Evolutionary conservation across 1,140 invertebrate genomes (phyloP).

Genomic region (Contarinia nasturtii): DNA sequence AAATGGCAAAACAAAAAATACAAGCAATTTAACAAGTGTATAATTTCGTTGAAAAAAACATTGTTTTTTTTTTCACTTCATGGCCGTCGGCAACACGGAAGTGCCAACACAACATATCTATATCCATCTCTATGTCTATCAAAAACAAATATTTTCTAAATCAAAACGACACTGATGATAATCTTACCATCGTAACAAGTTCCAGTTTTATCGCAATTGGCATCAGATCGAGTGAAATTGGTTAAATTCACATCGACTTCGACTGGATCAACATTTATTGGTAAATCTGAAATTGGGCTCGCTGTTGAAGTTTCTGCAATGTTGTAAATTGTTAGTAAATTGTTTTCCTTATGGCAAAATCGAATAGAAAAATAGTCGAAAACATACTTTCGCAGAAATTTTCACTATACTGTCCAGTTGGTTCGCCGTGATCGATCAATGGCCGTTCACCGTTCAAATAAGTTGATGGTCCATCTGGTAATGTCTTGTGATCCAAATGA

Average conservation of each 20-base stretch:
- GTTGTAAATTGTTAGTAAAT: neutral
- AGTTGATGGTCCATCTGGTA: conserved; percentile 77
- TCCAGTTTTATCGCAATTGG: conserved; percentile 84
- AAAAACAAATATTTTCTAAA: neutral
- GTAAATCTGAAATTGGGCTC: conserved; percentile 30
- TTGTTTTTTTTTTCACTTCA: too few relatives aligned
- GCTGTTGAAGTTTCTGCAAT: conserved; percentile 11
- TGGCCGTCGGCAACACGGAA: neutral
- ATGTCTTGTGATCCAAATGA: conserved; percentile 78
- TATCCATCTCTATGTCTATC: neutral
- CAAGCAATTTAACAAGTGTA: neutral
- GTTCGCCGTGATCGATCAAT: conserved; percentile 74
- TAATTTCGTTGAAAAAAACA: too few relatives aligned
- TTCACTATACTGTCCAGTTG: conserved; percentile 75
- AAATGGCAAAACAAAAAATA: conserved; percentile 7
- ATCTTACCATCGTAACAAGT: conserved; percentile 77
- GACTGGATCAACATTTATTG: conserved; percentile 50
- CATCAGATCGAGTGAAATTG: conserved; percentile 51
- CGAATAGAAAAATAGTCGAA: neutral
- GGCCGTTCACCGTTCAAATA: conserved; percentile 75
- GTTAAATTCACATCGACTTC: conserved; percentile 36
- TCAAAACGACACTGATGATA: neutral
- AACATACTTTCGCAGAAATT: conserved; percentile 56
- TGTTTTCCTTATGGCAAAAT: neutral
- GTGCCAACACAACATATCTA: conserved; percentile 5